Conservation (phyloP, 2,888 invertebrate genomes). For the Ophioninae sp. region DNA sequence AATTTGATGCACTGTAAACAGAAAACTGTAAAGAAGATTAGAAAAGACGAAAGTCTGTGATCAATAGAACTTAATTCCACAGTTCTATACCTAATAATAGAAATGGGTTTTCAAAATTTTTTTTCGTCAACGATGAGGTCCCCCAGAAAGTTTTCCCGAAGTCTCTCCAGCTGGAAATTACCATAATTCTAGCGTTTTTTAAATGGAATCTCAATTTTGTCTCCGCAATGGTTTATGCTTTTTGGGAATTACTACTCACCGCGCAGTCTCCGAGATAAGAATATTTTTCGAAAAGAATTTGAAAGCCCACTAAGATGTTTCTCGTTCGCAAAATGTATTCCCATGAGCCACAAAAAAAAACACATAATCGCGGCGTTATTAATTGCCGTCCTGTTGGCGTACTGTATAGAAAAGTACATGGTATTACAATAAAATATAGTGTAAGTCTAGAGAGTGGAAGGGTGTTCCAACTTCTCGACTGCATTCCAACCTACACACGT, state of each 20-base stretch:
- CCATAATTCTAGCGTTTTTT: not conserved
- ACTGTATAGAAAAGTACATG: not conserved
- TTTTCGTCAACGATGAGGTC: not conserved
- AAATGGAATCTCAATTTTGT: not conserved
- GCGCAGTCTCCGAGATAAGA: not conserved
- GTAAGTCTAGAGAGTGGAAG: constrained; percentile 21
- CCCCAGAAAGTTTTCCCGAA: not conserved
- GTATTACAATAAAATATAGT: constrained; percentile 14
- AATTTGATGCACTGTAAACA: no score
- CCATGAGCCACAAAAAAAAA: not conserved
- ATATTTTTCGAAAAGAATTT: not conserved
- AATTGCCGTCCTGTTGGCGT: not conserved
- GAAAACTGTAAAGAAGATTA: no score
- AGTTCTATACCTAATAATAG: not conserved
- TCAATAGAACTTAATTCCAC: not conserved
- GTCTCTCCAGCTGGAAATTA: not conserved
- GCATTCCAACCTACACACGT: constrained; percentile 56
- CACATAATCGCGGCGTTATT: not conserved
- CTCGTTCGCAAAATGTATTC: not conserved
- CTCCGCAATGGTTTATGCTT: not conserved
- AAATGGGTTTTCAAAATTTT: not conserved
- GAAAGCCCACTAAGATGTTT: not conserved
- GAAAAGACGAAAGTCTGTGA: no score
- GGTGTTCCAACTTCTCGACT: constrained; percentile 31
- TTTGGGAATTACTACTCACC: not conserved